Evolutionary conservation across 2,113 vertebrate species (phyloP).

Genomic region (Microcebus lehilahytsara): DNA sequence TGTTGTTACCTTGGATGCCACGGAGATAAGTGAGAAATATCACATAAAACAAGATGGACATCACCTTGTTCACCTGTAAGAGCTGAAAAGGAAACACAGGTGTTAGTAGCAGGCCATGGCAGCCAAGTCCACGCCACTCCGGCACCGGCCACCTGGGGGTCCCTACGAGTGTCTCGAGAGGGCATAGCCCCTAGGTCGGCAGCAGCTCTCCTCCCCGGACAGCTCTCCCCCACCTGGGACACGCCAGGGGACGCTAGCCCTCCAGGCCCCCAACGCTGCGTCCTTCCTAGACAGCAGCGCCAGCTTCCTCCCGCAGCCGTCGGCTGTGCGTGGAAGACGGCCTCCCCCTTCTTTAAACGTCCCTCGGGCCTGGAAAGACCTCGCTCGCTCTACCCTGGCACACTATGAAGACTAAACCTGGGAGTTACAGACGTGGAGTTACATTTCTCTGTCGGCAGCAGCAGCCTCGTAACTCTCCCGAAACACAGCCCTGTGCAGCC

Average conservation of each 20-base stretch:
- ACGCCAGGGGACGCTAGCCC: background rate
- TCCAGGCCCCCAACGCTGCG: background rate
- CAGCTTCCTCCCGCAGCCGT: background rate
- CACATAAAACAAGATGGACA: conserved; percentile 99
- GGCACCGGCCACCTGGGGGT: background rate
- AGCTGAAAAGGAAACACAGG: conserved; percentile 87
- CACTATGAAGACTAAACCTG: background rate
- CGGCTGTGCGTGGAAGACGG: accelerated
- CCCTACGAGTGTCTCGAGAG: background rate
- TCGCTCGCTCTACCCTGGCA: background rate
- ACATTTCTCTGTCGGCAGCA: background rate
- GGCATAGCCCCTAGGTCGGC: background rate
- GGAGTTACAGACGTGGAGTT: background rate
- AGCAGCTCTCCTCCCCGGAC: background rate
- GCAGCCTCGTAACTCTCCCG: background rate
- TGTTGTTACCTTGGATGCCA: conserved; percentile 95
- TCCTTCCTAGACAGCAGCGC: background rate
- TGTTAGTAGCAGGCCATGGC: background rate
- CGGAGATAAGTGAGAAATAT: conserved; percentile 98
- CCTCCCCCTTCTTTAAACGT: background rate
- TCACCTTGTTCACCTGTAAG: conserved; percentile 99
- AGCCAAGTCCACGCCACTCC: background rate
- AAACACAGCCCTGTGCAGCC: background rate
- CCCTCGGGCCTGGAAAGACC: background rate
- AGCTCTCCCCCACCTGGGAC: background rate